phyloP scores from a whole-genome alignment of 2,113 vertebrate genomes.

The Myotis brandtii region DNA sequence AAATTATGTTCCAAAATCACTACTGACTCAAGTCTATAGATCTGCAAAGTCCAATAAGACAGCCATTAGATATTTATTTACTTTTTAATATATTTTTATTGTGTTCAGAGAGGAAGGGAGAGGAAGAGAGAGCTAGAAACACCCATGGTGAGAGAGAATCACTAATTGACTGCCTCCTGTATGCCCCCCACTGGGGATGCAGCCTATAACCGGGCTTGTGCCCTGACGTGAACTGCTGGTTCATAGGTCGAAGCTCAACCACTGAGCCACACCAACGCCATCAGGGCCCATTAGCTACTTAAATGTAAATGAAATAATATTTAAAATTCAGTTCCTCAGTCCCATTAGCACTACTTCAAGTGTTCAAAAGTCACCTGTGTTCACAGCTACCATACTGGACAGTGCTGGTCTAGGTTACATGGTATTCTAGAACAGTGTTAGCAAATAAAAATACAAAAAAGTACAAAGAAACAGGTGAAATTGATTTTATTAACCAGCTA shows the following conservation, averaged over 20 bases:
- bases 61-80: not conserved
- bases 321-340: not conserved
- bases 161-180: too few relatives aligned
- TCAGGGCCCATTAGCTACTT: not conserved
- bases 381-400: not conserved
- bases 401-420: not conserved
- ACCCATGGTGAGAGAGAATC: too few relatives aligned
- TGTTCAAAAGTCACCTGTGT: not conserved
- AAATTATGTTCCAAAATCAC: not conserved
- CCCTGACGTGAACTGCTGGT: too few relatives aligned
- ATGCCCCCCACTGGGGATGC: too few relatives aligned
- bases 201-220: too few relatives aligned
- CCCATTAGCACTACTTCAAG: not conserved
- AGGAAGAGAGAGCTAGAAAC: too few relatives aligned
- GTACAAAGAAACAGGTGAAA: not conserved
- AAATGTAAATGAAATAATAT: constrained; percentile 12
- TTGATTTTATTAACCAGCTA: not conserved
- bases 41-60: not conserved
- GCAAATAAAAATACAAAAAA: not conserved
- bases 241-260: too few relatives aligned
- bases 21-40: not conserved
- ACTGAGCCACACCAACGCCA: too few relatives aligned
- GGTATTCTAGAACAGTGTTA: not conserved
- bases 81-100: too few relatives aligned
- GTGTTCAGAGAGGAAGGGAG: too few relatives aligned